Conservation (phyloP, 2,797 vertebrate species). For the Gambelia wislizenii region DNA sequence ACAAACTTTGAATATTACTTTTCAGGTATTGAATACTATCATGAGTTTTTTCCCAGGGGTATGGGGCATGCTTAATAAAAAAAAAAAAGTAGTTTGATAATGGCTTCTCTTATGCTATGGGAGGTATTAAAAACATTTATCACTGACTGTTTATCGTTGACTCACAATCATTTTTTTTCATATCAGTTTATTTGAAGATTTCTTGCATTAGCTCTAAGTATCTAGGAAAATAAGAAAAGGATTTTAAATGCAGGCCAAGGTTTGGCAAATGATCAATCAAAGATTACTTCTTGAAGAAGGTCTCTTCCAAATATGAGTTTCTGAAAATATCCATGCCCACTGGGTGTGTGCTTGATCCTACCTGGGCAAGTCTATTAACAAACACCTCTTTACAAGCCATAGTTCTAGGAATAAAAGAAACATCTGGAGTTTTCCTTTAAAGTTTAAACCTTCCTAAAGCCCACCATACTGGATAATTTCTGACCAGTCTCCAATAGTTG, state of each 20-base stretch:
- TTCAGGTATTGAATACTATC: background rate
- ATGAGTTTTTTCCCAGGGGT: background rate
- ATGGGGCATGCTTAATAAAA: background rate
- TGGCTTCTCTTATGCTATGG: background rate
- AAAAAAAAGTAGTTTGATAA: background rate
- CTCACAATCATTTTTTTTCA: background rate
- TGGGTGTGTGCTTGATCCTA: background rate
- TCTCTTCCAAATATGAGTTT: conserved; percentile 50
- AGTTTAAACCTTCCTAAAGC: too few relatives aligned
- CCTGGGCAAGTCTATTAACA: too few relatives aligned
- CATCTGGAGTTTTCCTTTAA: too few relatives aligned
- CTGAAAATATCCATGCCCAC: conserved; percentile 26
- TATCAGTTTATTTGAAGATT: background rate
- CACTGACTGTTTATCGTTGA: conserved; percentile 27
- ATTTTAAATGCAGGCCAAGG: conserved; percentile 36
- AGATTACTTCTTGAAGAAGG: conserved; percentile 41
- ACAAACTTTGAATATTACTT: background rate
- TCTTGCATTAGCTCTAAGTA: conserved; percentile 14
- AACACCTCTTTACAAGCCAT: too few relatives aligned
- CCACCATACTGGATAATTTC: too few relatives aligned
- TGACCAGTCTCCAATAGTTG: too few relatives aligned
- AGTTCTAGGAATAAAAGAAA: too few relatives aligned
- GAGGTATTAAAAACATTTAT: background rate
- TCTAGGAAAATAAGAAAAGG: conserved; percentile 51
- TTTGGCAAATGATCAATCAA: conserved; percentile 33